Evolutionary conservation across 2,888 invertebrate genomes (phyloP).

Genomic region (Rhaphigaster nebulosa): DNA sequence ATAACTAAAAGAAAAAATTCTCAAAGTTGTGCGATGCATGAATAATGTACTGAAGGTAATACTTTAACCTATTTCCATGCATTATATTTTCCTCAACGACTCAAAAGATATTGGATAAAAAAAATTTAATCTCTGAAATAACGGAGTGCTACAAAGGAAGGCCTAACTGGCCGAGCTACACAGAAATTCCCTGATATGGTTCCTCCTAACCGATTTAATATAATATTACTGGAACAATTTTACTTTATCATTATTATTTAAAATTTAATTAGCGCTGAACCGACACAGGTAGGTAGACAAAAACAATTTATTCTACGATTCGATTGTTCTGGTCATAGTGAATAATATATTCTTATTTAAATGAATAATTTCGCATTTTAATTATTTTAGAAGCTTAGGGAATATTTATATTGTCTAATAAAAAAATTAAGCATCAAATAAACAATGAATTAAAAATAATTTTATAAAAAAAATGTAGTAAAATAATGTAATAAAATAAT

Average conservation of each 20-base stretch:
- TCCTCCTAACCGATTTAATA: background rate
- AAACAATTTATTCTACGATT: too few species aligned
- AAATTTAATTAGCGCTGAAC: background rate
- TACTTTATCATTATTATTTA: background rate
- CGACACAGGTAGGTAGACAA: too few species aligned
- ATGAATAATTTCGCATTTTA: too few species aligned
- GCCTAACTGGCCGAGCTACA: background rate
- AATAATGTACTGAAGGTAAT: background rate
- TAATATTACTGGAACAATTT: background rate
- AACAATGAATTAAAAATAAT: too few species aligned
- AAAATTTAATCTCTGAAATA: background rate
- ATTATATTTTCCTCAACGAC: background rate
- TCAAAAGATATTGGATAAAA: constrained; percentile 2
- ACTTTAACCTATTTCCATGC: background rate
- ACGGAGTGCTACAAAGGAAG: background rate
- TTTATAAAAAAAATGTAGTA: too few species aligned
- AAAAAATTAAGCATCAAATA: too few species aligned
- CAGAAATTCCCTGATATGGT: background rate
- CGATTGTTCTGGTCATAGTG: too few species aligned
- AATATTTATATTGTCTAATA: too few species aligned
- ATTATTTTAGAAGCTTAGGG: too few species aligned
- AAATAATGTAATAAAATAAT: too few species aligned
- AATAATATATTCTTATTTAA: too few species aligned
- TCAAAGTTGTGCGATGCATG: background rate
- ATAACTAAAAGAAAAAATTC: background rate